Evolutionary conservation across 2,797 vertebrate genomes (phyloP).

Genomic region (Tokudaia tokunoshimensis): DNA sequence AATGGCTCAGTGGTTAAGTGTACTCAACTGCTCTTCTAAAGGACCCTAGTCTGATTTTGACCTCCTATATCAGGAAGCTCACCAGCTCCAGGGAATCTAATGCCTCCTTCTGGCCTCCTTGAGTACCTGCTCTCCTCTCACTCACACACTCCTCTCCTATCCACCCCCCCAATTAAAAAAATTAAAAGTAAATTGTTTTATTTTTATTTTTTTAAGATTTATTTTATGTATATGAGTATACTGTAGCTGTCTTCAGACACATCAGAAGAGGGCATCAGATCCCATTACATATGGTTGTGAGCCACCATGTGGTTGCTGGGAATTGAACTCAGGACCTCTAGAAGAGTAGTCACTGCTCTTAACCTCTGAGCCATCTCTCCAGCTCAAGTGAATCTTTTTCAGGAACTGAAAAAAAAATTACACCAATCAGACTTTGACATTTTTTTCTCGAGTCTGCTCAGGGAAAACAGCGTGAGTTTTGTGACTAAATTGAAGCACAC

Average conservation of each 20-base stretch:
- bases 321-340: background rate
- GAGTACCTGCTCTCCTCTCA: background rate
- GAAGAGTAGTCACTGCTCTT: background rate
- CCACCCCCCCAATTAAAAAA: background rate
- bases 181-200: background rate
- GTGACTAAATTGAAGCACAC: background rate
- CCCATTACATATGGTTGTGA: background rate
- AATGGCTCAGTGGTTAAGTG: background rate
- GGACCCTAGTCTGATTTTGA: background rate
- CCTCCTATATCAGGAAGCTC: background rate
- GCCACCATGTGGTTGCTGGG: background rate
- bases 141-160: background rate
- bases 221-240: too few relatives aligned
- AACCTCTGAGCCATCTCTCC: background rate
- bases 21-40: background rate
- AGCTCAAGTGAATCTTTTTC: background rate
- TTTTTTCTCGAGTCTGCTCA: slow-evolving; percentile 27
- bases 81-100: background rate
- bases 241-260: too few relatives aligned
- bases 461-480: background rate
- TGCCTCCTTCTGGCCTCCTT: background rate
- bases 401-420: background rate
- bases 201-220: too few relatives aligned
- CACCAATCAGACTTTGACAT: background rate
- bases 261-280: background rate